Percentiles rank a stretch among this genome's conserved stretches.
These are phyloP conservation scores for Rhegmatorhina hoffmannsi DNA, from an alignment of 2,113 vertebrate species.

Conservation along the genomic window DNA sequence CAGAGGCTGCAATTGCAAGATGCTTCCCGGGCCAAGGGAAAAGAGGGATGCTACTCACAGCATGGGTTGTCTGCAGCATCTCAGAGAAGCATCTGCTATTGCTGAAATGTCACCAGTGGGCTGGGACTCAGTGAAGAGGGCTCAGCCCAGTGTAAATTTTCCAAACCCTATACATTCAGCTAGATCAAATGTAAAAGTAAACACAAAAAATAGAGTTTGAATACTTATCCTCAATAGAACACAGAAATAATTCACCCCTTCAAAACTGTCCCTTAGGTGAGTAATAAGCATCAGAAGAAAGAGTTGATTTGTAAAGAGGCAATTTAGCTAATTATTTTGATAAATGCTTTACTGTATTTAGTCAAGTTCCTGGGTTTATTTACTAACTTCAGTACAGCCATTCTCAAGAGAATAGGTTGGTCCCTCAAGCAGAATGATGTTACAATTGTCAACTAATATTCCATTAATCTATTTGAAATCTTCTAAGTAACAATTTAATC, in stretches of 20 bases:
- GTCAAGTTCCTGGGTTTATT: neutral
- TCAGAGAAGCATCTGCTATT: neutral
- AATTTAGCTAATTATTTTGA: neutral
- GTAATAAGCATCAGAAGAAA: neutral
- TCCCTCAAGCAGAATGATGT: neutral
- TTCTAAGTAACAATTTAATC: slow-evolving; percentile 3
- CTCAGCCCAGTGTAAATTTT: neutral
- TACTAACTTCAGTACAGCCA: neutral
- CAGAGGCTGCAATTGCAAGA: neutral
- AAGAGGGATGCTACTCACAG: neutral
- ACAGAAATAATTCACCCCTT: neutral
- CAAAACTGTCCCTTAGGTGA: neutral
- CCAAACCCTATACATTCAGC: neutral
- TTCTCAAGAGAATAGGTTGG: neutral
- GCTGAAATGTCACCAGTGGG: neutral
- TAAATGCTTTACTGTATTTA: neutral
- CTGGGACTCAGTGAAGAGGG: neutral
- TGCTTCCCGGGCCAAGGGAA: neutral
- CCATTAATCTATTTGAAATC: neutral
- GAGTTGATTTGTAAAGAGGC: neutral
- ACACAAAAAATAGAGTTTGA: neutral
- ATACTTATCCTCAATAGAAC: neutral
- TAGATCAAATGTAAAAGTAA: neutral
- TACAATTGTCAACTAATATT: neutral
- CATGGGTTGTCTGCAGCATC: neutral